A percentile compares a stretch with the other conserved stretches of the same genome.
These are phyloP conservation scores for Drosophila conformis DNA, from an alignment of 2,888 invertebrate species.

Conservation along the genomic window DNA sequence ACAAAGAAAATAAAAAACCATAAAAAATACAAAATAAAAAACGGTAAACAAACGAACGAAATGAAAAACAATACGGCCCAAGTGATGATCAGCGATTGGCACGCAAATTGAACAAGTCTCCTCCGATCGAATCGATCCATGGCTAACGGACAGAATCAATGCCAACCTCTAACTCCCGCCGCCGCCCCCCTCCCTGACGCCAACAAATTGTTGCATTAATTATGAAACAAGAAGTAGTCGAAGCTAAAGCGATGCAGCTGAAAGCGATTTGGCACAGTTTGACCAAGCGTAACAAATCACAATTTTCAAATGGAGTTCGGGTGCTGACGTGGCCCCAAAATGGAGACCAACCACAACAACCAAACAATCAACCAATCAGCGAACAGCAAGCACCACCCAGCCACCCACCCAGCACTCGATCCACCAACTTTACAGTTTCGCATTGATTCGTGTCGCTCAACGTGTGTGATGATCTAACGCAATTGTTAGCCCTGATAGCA, in stretches of 20 bases:
- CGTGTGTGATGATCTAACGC: slow-evolving; percentile 41
- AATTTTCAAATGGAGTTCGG: slow-evolving; percentile 57
- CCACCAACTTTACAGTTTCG: slow-evolving; percentile 1
- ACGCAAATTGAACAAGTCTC: slow-evolving; percentile 58
- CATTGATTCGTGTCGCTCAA: slow-evolving; percentile 37
- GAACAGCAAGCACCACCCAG: not conserved
- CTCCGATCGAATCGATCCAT: slow-evolving; percentile 48
- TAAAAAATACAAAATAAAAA: not conserved
- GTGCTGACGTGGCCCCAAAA: slow-evolving; percentile 54
- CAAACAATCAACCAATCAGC: not conserved
- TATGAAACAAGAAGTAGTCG: slow-evolving; percentile 26
- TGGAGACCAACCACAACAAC: slow-evolving; percentile 31
- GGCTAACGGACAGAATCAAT: slow-evolving; percentile 63
- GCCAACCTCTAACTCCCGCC: slow-evolving; percentile 3
- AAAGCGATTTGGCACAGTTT: slow-evolving; percentile 78
- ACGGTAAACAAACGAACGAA: not conserved
- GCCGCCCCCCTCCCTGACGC: not conserved
- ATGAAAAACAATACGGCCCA: slow-evolving; percentile 11
- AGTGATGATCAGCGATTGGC: slow-evolving; percentile 39
- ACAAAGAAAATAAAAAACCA: not conserved
- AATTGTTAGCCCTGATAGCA: slow-evolving; percentile 19
- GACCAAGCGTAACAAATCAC: slow-evolving; percentile 74
- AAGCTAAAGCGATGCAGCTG: slow-evolving; percentile 63
- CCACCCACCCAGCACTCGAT: not conserved
- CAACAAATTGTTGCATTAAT: slow-evolving; percentile 40